Conservation (phyloP, 2,113 vertebrate genomes). For the Desmodus rotundus region DNA sequence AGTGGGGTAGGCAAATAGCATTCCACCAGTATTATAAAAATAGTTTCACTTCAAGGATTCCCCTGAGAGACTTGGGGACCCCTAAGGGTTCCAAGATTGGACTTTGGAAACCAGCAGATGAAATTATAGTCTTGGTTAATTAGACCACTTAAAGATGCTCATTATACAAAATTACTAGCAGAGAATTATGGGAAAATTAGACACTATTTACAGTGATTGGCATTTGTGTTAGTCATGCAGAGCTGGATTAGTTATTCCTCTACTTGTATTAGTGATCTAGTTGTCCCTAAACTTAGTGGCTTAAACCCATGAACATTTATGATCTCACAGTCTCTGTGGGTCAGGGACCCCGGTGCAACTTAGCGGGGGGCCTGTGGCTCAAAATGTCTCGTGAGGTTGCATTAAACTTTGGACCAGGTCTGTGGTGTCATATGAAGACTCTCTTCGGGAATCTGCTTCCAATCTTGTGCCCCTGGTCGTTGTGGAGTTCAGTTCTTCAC, state of each 20-base stretch:
- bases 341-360: neutral
- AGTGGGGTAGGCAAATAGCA: neutral
- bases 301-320: neutral
- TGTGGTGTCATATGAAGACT: neutral
- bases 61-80: neutral
- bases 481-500: neutral
- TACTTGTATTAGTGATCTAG: neutral
- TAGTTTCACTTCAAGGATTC: neutral
- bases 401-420: neutral
- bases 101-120: neutral
- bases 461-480: neutral
- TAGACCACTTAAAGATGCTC: neutral
- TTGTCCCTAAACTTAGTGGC: neutral
- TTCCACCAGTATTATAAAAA: neutral
- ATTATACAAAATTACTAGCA: neutral
- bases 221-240: neutral
- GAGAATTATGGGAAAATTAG: neutral
- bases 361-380: neutral
- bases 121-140: neutral
- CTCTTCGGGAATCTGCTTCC: neutral
- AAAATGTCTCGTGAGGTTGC: neutral
- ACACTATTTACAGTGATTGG: constrained; percentile 5
- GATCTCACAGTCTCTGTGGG: neutral
- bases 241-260: neutral
- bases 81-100: neutral